Conservation (phyloP, 2,797 vertebrate species). For the Aldrovandia affinis region DNA sequence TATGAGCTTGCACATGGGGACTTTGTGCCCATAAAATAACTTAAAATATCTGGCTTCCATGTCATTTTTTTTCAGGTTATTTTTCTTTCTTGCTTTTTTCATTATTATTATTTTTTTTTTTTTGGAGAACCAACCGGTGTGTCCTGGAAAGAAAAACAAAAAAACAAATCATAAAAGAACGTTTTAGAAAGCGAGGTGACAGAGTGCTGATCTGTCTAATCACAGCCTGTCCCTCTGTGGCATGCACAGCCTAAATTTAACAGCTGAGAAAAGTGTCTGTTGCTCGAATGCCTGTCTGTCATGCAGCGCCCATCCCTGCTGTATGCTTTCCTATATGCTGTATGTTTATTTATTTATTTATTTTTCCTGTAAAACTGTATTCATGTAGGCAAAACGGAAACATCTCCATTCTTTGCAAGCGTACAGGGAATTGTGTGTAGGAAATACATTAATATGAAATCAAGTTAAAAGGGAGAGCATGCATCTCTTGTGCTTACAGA, state of each 20-base stretch:
- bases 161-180: not conserved
- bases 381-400: not conserved
- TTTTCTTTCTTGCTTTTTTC: not conserved
- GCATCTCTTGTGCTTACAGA: not conserved
- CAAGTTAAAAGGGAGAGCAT: not conserved
- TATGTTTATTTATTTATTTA: not conserved
- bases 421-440: not conserved
- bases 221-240: not conserved
- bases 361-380: not conserved
- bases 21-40: not conserved
- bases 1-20: not conserved
- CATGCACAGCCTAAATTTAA: constrained; percentile 14
- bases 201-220: constrained; percentile 6
- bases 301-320: not conserved
- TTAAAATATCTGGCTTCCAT: constrained; percentile 1
- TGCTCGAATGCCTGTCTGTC: not conserved
- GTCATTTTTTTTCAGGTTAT: not conserved
- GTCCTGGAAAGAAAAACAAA: not conserved
- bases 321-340: not conserved
- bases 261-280: constrained; percentile 3
- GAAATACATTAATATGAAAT: not conserved
- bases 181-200: not conserved
- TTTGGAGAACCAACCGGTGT: not conserved
- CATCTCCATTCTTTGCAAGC: not conserved
- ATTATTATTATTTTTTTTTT: not conserved